A percentile compares a stretch with the other conserved stretches of the same genome.
Conservation (phyloP, 2,797 vertebrate genomes). For the Coracias cyanogaster region DNA sequence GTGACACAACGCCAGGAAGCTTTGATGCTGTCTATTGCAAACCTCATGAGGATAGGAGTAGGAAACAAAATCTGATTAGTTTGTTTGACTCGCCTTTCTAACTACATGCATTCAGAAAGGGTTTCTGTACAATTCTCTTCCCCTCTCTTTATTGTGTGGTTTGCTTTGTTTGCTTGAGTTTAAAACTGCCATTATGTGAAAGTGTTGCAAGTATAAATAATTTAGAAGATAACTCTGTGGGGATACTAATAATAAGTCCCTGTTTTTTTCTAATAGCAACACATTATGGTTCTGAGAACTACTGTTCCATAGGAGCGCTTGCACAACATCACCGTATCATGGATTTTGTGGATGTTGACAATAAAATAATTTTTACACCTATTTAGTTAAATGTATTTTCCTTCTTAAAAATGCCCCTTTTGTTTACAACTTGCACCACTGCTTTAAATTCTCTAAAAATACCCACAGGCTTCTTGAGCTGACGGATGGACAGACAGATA, state of each 20-base stretch:
- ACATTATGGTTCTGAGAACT: conserved; percentile 67
- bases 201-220: conserved; percentile 90
- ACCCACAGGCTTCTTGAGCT: not conserved
- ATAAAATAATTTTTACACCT: conserved; percentile 68
- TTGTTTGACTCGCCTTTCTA: conserved; percentile 76
- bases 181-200: conserved; percentile 80
- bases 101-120: conserved; percentile 68
- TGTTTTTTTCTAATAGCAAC: conserved; percentile 77
- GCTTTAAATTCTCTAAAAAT: conserved; percentile 31
- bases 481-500: conserved; percentile 22
- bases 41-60: conserved; percentile 61
- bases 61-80: conserved; percentile 78
- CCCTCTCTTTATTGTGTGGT: conserved; percentile 85
- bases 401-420: conserved; percentile 47
- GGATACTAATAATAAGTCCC: conserved; percentile 78
- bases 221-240: conserved; percentile 86
- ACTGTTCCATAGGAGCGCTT: conserved; percentile 57
- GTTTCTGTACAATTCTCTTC: conserved; percentile 74
- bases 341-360: conserved; percentile 55
- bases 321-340: conserved; percentile 45
- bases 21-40: conserved; percentile 66
- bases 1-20: conserved; percentile 47
- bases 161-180: conserved; percentile 86
- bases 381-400: conserved; percentile 71
- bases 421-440: conserved; percentile 20